Base-by-base conservation (phyloP, 2,113 vertebrate genomes). In the Nanorana parkeri region DNA sequence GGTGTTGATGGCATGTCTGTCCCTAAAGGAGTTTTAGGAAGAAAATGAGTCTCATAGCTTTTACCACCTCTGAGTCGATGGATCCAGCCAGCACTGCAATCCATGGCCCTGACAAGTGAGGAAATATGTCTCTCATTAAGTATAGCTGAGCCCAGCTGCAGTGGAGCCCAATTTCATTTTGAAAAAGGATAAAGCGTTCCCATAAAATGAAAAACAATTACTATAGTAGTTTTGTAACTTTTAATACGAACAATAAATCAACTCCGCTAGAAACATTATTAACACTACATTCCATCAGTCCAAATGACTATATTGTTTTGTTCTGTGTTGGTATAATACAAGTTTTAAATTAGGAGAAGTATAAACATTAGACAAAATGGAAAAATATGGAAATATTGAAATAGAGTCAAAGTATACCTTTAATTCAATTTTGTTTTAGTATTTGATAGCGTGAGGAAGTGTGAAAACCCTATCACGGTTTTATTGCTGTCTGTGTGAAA, bases 71-170 rank as follows among this genome's bases (percentile, higher is more conserved):
- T 77, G 60, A 77, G 17, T 41, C 75, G 15, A 21, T 52, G 58
- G 4, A 29, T 61, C 23, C 75, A 20, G 73, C 32, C n/a, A 64
- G 60, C 58, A 52, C 47, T 64, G 47, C 52, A 52, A 52, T 47
- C 21, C 23, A 24, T 77, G 17, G 61, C 32, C 8, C 15, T 77
- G 75, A 65, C 60, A 77, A 65, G 60, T 65, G n/a, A 77, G 61
- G 41, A 77, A 54, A 77, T 77, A 77, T 52, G 75, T 13, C 17
- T 77, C 21, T 77, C 75, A 77, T 77, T 77, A 77, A 65, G 13
- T 15, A 65, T 24, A n/a, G 74, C 61, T 65, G 41, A 77, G 21
- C 29, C 58, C 21, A 64, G 60, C n/a, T 64, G 61, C n/a, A 51
- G 23, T 65, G 60, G 17, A 77, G 16, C 36, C 41, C 21, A 20